These are phyloP conservation scores for Hystrix brachyura DNA, from an alignment of 2,113 vertebrate genomes.

Conservation along the genomic window DNA sequence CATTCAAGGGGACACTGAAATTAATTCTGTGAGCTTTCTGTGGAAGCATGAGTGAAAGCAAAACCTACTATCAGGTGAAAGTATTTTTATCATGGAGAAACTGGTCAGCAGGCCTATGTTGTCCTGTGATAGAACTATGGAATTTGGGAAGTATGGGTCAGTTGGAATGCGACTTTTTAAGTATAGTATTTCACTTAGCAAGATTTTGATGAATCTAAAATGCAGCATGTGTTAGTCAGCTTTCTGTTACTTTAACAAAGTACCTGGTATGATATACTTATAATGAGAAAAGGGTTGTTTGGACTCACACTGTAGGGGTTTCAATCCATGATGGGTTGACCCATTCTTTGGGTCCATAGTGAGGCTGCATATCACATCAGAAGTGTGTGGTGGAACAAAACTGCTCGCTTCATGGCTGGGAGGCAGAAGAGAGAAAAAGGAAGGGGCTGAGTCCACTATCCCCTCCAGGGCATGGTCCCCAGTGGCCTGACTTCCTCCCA, in stretches of 20 bases:
- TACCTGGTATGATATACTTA: background rate
- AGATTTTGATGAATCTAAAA: background rate
- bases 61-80: background rate
- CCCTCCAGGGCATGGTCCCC: background rate
- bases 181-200: background rate
- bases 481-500: no score
- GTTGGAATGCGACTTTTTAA: accelerated
- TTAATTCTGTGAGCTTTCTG: background rate
- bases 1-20: background rate
- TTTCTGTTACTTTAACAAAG: background rate
- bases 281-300: background rate
- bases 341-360: background rate
- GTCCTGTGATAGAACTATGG: background rate
- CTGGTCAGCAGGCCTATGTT: no score
- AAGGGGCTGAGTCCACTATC: background rate
- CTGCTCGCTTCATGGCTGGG: background rate
- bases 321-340: background rate
- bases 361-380: background rate
- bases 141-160: background rate
- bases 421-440: background rate
- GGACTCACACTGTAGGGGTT: background rate
- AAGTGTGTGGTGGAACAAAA: background rate
- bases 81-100: background rate
- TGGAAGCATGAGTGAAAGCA: background rate
- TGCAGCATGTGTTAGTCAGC: background rate